Evolutionary conservation across 2,797 vertebrate species (phyloP), one percentile per base, ranked within the genome.

Genomic region (Clamator glandarius): DNA sequence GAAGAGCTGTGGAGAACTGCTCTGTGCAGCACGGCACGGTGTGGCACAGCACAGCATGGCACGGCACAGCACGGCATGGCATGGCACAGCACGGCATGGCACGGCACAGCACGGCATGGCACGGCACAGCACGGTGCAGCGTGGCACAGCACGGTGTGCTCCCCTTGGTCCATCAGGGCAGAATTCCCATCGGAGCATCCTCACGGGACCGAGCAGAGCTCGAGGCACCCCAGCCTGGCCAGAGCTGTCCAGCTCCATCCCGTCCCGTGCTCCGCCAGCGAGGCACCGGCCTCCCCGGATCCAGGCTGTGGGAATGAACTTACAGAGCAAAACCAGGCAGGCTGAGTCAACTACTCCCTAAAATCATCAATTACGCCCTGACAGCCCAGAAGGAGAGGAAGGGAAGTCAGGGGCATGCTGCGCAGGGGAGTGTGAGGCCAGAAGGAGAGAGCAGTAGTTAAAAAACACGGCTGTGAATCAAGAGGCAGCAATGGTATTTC

Each of bases 321-420:
- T 52, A 15, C 29, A 62, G 93, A 94, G 90, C 77, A 79, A 81
- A 96, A 89, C 42, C 84, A 90, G 90, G 93, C 93, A 93, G 89
- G 55, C 74, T 42, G 86, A 96, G 89, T 84, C 84, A 93, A 41
- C 55, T 90, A 89, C 96, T 96, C 96, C 95, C 95, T 89, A 92
- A 93, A 95, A 94, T 66, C 93, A 96, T 95, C 93, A 92, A 94
- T 95, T 96, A 95, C n/a, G 1, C 62, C 29, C 0, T 92, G 96
- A 96, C 96, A 95, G 93, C 68, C 46, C 87, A 50, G 82, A 24
- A 91, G 91, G 83, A 93, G 84, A 92, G 92, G 90, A 94, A 92
- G 92, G 90, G 92, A 90, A 95, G 90, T 31, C 84, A 2, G 96
- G 92, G 96, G 63, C 90, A 42, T 0, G n/a, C 84, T 84, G 90